Evolutionary conservation across 35 echinoderm and acorn worm species (phyloP).

Genomic region (Chiridota heheva): DNA sequence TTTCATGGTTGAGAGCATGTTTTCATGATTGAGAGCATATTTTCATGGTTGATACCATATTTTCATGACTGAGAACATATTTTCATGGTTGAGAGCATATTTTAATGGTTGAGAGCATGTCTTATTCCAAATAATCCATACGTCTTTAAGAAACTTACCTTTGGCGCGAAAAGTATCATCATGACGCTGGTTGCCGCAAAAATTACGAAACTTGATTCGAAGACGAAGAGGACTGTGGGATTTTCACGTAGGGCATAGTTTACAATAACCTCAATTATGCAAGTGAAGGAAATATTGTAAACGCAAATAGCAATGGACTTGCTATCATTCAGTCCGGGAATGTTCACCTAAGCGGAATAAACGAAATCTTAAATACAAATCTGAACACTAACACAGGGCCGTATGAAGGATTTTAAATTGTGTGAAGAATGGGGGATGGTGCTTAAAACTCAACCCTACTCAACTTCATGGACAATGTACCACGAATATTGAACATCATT

Average conservation of each 20-base stretch:
- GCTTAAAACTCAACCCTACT: not conserved
- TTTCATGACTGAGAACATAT: too few species aligned
- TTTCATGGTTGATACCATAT: too few species aligned
- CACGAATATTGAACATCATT: not conserved
- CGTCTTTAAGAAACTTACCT: too few species aligned
- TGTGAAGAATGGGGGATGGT: too few species aligned
- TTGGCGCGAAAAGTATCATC: conserved; percentile 34
- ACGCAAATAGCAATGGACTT: conserved; percentile 67
- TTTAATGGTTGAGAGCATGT: too few species aligned
- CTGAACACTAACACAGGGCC: too few species aligned
- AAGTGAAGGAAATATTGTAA: conserved; percentile 50
- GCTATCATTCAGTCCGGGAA: conserved; percentile 65
- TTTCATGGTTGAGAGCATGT: too few species aligned
- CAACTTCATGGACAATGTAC: not conserved
- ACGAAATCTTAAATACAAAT: not conserved
- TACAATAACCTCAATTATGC: conserved; percentile 23
- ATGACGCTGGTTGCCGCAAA: conserved; percentile 36
- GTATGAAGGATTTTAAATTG: too few species aligned
- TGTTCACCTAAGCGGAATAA: conserved; percentile 53
- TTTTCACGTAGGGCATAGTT: conserved; percentile 17
- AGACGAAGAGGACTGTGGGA: conserved; percentile 8
- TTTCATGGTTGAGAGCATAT: too few species aligned
- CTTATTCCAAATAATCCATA: too few species aligned
- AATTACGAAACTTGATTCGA: conserved; percentile 6
- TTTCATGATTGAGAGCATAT: too few species aligned